Evolutionary conservation across 2,113 vertebrate genomes (phyloP).

Genomic region (Lanius ludovicianus): DNA sequence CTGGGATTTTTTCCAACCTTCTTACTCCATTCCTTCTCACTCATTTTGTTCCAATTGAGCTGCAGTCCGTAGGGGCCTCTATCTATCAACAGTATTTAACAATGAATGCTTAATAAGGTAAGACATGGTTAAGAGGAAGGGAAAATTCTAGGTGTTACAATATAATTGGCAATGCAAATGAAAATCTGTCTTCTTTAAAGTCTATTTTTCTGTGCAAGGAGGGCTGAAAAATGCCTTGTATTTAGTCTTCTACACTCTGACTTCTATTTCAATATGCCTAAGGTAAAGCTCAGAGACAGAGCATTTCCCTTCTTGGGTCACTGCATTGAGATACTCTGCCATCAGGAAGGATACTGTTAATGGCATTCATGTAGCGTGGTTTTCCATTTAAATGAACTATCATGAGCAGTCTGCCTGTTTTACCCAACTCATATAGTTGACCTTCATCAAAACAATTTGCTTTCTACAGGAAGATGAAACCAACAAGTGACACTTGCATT

Average conservation of each 20-base stretch:
- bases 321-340: neutral
- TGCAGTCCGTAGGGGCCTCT: neutral
- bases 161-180: neutral
- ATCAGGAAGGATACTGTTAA: neutral
- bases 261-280: neutral
- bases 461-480: neutral
- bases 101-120: neutral
- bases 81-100: neutral
- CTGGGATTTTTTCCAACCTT: neutral
- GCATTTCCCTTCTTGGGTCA: neutral
- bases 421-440: neutral
- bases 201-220: neutral
- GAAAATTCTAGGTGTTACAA: neutral
- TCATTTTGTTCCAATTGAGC: neutral
- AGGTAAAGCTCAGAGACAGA: neutral
- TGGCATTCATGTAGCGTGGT: neutral
- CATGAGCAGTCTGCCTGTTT: neutral
- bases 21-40: neutral
- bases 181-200: neutral
- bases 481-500: neutral
- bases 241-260: neutral
- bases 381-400: slow-evolving; percentile 19
- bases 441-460: slow-evolving; percentile 52
- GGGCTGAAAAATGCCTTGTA: neutral
- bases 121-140: neutral